Base-by-base conservation (phyloP, 2,888 invertebrate species). In the Epirrita christyi region DNA sequence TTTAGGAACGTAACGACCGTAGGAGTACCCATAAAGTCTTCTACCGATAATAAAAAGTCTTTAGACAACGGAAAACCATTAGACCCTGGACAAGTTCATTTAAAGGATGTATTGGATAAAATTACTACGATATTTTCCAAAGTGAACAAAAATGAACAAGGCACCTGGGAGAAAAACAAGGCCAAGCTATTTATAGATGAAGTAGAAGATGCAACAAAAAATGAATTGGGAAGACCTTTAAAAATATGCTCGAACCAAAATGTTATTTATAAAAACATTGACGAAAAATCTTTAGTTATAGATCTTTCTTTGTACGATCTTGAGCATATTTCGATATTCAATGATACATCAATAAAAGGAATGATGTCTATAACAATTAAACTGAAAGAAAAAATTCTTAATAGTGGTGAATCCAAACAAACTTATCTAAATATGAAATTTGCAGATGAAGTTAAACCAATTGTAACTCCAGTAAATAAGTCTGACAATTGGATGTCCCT, bases 91-190 rank as follows among this genome's bases (percentile, higher is more conserved):
- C 79, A 83, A 59, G 49, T 76, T 29, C 83, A 85, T 49, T 66
- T 89, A 0, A 83, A 83, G 71, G 76, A 83, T 47, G 71, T 88
- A 10, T 54, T 89, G 8, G 80, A 86, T 21, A 85, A 86, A 74
- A 80, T 88, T 32, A 81, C 84, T 15, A 77, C 75, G 0, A 75
- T 86, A 63, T 84, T 84, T 55, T 72, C 80, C 0, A 81, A 74
- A 67, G 64, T 60, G 2, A 73, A 63, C 27, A 75, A 72, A 45
- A 29, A 47, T 2, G 72, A 72, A 40, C 63, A 38, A 0, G 3
- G 15, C 2, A 28, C 4, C 38, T 54, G 54, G 11, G 60, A 60
- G 10, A 56, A 62, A 49, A 53, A 57, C 0, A 57, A 65, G 38
- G 59, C 51, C 13, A 61, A 69, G 53, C 14, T 60, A n/a, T 43